These are phyloP conservation scores for Eudemis profundana DNA, from an alignment of 2,888 invertebrate genomes.

Conservation along the genomic window DNA sequence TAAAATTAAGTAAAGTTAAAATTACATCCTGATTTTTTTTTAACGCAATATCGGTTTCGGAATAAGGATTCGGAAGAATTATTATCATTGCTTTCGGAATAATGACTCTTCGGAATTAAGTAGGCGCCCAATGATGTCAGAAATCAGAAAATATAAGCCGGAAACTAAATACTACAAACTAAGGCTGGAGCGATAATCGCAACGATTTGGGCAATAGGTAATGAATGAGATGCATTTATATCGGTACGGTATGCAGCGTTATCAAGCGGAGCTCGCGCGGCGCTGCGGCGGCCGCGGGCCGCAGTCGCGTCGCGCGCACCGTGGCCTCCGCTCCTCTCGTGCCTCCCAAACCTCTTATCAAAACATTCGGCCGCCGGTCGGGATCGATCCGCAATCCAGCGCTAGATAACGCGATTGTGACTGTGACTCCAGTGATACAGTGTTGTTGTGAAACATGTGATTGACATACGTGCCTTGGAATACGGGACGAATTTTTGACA, in stretches of 20 bases:
- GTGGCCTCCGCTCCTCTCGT: conserved; percentile 57
- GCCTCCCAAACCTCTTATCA: conserved; percentile 64
- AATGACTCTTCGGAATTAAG: too few species aligned
- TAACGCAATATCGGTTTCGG: too few species aligned
- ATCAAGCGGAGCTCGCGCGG: conserved; percentile 33
- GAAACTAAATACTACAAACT: neutral
- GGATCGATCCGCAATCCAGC: conserved; percentile 78
- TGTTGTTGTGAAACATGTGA: conserved; percentile 58
- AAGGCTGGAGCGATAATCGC: conserved; percentile 1
- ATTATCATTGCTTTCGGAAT: too few species aligned
- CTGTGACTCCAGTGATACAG: conserved; percentile 65
- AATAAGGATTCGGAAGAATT: too few species aligned
- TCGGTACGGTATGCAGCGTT: conserved; percentile 42
- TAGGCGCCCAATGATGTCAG: neutral
- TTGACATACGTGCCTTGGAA: conserved; percentile 50
- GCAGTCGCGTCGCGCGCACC: conserved; percentile 78
- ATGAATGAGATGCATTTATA: conserved; percentile 44
- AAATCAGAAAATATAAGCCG: neutral
- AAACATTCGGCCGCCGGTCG: conserved; percentile 70
- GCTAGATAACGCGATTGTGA: conserved; percentile 70
- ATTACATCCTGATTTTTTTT: too few species aligned
- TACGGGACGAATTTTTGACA: conserved; percentile 42
- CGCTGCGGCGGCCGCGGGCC: conserved; percentile 43
- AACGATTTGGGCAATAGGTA: conserved; percentile 28
- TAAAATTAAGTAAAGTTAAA: too few species aligned